Conservation (phyloP, 2,113 vertebrate species). For the Hippopotamus amphibius region DNA sequence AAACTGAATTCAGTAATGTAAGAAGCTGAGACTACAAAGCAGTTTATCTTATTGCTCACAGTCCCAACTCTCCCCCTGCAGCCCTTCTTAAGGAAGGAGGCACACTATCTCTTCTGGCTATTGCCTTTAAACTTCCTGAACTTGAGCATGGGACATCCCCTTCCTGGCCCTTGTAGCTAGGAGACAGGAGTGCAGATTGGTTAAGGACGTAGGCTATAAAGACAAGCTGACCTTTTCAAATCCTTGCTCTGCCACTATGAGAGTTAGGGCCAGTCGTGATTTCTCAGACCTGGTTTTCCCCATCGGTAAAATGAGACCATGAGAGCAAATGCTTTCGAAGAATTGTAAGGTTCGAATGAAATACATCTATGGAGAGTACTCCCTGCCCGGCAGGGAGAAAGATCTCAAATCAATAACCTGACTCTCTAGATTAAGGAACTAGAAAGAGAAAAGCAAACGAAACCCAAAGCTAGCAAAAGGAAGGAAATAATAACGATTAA, state of each 20-base stretch:
- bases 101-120: background rate
- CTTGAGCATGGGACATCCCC: background rate
- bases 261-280: background rate
- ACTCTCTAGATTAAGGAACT: background rate
- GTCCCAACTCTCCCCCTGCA: background rate
- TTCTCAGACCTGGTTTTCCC: background rate
- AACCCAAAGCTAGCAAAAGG: background rate
- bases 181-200: background rate
- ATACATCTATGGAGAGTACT: background rate
- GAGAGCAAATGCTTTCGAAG: background rate
- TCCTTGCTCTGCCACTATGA: background rate
- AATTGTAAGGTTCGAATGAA: background rate
- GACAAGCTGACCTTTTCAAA: background rate
- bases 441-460: background rate
- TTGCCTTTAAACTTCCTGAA: background rate
- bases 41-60: background rate
- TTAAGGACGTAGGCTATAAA: background rate
- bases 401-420: background rate
- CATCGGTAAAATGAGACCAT: background rate
- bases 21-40: background rate
- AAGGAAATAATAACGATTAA: background rate
- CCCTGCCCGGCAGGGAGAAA: background rate
- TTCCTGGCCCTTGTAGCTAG: background rate
- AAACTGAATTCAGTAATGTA: conserved; percentile 13
- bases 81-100: background rate